phyloP scores from a whole-genome alignment of 2,888 invertebrate species.

The Tortrix viridana region DNA sequence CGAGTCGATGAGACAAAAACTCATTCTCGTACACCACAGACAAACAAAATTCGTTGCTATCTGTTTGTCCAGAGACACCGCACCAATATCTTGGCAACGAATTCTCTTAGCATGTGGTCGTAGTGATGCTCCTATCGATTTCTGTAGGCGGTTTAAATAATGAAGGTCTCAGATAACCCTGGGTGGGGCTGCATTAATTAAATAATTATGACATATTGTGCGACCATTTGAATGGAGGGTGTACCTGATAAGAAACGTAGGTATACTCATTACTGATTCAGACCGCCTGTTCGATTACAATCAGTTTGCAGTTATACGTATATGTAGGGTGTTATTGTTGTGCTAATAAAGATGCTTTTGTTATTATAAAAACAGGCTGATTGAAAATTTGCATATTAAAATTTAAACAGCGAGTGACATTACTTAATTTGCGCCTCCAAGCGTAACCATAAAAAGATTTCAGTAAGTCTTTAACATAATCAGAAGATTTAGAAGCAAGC shows the following conservation, averaged over 20 bases:
- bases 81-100: neutral
- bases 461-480: slow-evolving; percentile 13
- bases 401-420: neutral
- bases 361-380: neutral
- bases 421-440: slow-evolving; percentile 1
- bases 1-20: slow-evolving; percentile 50
- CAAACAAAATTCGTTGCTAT: slow-evolving; percentile 30
- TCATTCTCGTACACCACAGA: slow-evolving; percentile 54
- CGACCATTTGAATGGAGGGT: slow-evolving; percentile 74
- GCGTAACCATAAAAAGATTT: slow-evolving; percentile 8
- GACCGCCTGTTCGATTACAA: slow-evolving; percentile 50
- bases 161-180: slow-evolving; percentile 69
- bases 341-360: slow-evolving; percentile 8
- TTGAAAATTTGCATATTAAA: no score
- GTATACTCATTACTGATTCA: slow-evolving; percentile 62
- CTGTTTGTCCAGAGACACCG: neutral
- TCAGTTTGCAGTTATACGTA: slow-evolving; percentile 34
- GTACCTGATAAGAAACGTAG: slow-evolving; percentile 67
- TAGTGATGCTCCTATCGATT: slow-evolving; percentile 29
- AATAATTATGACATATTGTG: slow-evolving; percentile 83
- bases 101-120: slow-evolving; percentile 25
- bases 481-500: slow-evolving; percentile 13
- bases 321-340: slow-evolving; percentile 24
- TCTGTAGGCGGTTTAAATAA: slow-evolving; percentile 51
- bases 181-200: slow-evolving; percentile 77